Evolutionary conservation across 2,888 invertebrate species (phyloP).

Genomic region (Temnothorax rugatulus): DNA sequence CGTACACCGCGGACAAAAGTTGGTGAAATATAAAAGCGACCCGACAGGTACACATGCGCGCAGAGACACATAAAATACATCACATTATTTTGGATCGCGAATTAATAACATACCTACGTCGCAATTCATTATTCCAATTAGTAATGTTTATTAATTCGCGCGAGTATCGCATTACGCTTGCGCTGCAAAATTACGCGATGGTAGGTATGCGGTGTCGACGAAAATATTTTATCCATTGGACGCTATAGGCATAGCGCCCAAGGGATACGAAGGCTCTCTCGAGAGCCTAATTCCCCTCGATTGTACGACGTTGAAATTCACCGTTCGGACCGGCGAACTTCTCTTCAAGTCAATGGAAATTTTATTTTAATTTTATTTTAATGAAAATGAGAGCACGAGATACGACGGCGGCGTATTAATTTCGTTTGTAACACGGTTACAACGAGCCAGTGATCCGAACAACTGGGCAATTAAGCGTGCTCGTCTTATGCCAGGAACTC

Average conservation of each 20-base stretch:
- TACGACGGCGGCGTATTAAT: slow-evolving; percentile 69
- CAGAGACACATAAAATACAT: slow-evolving; percentile 27
- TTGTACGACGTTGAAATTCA: slow-evolving; percentile 59
- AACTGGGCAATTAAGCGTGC: slow-evolving; percentile 70
- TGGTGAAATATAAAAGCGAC: slow-evolving; percentile 72
- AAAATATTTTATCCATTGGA: slow-evolving; percentile 53
- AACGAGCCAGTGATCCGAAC: slow-evolving; percentile 68
- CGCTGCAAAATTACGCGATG: background rate
- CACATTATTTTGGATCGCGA: slow-evolving; percentile 50
- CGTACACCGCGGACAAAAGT: slow-evolving; percentile 72
- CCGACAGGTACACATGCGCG: slow-evolving; percentile 58
- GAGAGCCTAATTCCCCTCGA: slow-evolving; percentile 70
- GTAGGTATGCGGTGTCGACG: background rate
- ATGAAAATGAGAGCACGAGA: slow-evolving; percentile 72
- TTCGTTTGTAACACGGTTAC: slow-evolving; percentile 67
- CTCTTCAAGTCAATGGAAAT: slow-evolving; percentile 62
- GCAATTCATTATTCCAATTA: slow-evolving; percentile 58
- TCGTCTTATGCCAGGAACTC: slow-evolving; percentile 26
- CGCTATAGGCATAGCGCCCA: slow-evolving; percentile 10
- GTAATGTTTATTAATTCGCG: slow-evolving; percentile 62
- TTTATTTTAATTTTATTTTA: slow-evolving; percentile 75
- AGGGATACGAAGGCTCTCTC: slow-evolving; percentile 21
- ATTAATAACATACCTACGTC: slow-evolving; percentile 49
- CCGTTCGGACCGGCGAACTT: slow-evolving; percentile 55
- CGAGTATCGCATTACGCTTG: background rate